These are phyloP conservation scores for Plutella xylostella DNA, from an alignment of 2,888 invertebrate species.

Conservation along the genomic window DNA sequence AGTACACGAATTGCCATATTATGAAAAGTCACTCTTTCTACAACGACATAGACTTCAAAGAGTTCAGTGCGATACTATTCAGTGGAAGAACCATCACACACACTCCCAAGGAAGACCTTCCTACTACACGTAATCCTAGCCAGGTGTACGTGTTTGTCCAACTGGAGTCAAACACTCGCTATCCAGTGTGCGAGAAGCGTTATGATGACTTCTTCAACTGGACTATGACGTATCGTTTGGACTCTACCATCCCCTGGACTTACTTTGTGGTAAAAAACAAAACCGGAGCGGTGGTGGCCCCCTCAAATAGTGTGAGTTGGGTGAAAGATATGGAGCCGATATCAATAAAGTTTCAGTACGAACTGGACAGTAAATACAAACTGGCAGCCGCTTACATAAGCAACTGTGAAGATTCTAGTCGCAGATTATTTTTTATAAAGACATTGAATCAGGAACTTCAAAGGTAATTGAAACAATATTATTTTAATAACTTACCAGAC, in stretches of 20 bases:
- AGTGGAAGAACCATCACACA: background rate
- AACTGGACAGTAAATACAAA: constrained; percentile 9
- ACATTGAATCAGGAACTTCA: constrained; percentile 44
- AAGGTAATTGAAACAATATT: constrained; percentile 1
- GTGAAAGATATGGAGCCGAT: background rate
- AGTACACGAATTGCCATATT: constrained; percentile 4
- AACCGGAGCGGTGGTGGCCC: background rate
- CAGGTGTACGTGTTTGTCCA: constrained; percentile 7
- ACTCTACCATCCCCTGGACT: constrained; percentile 5
- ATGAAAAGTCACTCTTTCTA: background rate
- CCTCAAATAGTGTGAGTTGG: background rate
- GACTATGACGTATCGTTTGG: constrained; percentile 5
- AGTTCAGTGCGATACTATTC: constrained; percentile 6
- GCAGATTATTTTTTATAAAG: constrained; percentile 15
- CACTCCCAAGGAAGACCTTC: background rate
- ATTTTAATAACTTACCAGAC: background rate
- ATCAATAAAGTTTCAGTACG: background rate
- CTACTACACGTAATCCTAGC: too few species aligned
- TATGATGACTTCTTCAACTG: constrained; percentile 8
- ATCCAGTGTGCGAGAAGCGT: constrained; percentile 1
- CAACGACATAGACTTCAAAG: background rate
- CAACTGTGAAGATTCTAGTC: constrained; percentile 16
- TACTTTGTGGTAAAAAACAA: background rate
- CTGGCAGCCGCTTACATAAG: constrained; percentile 21
- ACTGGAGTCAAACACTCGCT: constrained; percentile 5